Base-by-base conservation (phyloP, 2,113 vertebrate genomes). In the Chloroceryle aenea region DNA sequence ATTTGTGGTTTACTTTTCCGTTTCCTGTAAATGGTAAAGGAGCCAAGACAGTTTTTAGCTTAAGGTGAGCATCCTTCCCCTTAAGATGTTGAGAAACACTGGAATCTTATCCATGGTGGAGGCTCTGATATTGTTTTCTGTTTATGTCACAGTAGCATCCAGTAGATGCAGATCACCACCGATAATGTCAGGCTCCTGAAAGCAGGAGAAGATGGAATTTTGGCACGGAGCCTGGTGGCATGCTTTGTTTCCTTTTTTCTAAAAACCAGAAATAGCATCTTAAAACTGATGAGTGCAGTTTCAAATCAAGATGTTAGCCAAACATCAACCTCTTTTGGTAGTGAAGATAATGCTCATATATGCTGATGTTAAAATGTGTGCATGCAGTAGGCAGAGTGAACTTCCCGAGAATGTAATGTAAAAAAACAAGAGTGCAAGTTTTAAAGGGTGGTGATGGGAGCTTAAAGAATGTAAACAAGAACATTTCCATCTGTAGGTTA, bases 251-350 rank as follows among this genome's bases (percentile, higher is more conserved):
- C 9, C 12, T 2, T 19, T 61, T 47, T 52, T 42, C 17, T 52
- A 7, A 52, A 25, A 30, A 12, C 0, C 16, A 76, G 76, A 86
- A 72, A 21, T 5, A 59, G 0, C 1, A 1, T 22, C 53, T 73
- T 80, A 77, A 91, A 69, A 84, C 34, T 26, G 11, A 53, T 56
- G 7, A 61, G 8, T 53, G 22, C 30, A 40, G 30, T 27, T 89
- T 85, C 16, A 48, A 84, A 78, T 69, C 0, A 6, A 81, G 64
- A 48, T 25, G 8, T 58, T 40, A 43, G 14, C 19, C 30, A 87
- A 89, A 50, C 3, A 17, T 16, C 64, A 78, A 4, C 14, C 38
- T 36, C 10, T 62, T 59, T 34, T 80, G 43, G 9, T 82, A 36
- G 29, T 47, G 48, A 68, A 72, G 30, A 29, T 45, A 76, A 27